Percentiles rank a stretch among this genome's conserved stretches.
These are phyloP conservation scores for Smittia aterrima DNA, from an alignment of 2,888 invertebrate genomes.

Conservation along the genomic window DNA sequence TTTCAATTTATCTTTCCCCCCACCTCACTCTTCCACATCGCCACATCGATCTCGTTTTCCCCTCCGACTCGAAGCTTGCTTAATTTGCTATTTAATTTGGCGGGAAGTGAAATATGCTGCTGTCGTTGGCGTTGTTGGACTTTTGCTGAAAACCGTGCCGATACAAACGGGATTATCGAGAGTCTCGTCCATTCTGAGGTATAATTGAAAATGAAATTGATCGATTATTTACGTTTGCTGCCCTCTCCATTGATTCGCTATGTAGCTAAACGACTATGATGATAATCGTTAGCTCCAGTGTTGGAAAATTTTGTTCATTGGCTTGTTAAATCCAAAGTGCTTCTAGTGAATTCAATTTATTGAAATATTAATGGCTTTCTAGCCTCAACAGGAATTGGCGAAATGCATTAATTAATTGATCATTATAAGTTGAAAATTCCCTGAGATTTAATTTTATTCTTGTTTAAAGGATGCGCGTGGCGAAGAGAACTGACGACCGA, in stretches of 20 bases:
- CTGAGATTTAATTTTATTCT: conserved; percentile 45
- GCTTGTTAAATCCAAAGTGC: not conserved
- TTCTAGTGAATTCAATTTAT: not conserved
- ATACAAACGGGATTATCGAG: conserved; percentile 63
- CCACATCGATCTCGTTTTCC: too few relatives aligned
- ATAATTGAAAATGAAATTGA: conserved; percentile 25
- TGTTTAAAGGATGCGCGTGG: conserved; percentile 69
- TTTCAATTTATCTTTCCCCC: not conserved
- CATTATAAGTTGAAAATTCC: too few relatives aligned
- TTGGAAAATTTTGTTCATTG: not conserved
- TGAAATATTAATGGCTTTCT: not conserved
- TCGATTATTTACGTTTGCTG: conserved; percentile 28
- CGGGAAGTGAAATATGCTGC: conserved; percentile 69
- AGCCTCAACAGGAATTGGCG: not conserved
- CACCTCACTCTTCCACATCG: not conserved
- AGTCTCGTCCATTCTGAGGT: conserved; percentile 49
- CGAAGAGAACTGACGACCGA: conserved; percentile 81
- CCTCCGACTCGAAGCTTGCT: conserved; percentile 44
- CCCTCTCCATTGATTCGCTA: not conserved
- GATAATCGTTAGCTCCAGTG: not conserved
- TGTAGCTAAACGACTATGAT: not conserved
- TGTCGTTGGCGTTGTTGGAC: conserved; percentile 73
- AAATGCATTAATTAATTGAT: not conserved
- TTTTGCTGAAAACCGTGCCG: conserved; percentile 77
- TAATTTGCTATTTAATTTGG: conserved; percentile 76